These are phyloP conservation scores for Epizoanthus rinbou DNA, from an alignment of 92 coral and sea anemone species.

Conservation along the genomic window DNA sequence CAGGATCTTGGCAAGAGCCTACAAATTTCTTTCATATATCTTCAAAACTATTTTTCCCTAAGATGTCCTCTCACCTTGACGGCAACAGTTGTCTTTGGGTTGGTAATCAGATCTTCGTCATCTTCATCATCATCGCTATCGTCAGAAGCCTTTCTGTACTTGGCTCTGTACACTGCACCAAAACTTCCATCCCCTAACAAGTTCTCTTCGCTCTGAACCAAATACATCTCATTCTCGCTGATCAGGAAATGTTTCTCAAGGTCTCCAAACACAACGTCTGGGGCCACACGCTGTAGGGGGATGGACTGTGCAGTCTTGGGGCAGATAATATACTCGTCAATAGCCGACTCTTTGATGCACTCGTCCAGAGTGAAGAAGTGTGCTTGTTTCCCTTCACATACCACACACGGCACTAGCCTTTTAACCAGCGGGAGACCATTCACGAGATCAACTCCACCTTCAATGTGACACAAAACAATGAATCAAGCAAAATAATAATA, in stretches of 20 bases:
- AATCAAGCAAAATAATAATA: no score
- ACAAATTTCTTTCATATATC: background rate
- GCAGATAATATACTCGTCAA: constrained; percentile 72
- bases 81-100: constrained; percentile 75
- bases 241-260: constrained; percentile 65
- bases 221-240: constrained; percentile 52
- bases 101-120: constrained; percentile 34
- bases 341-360: constrained; percentile 58
- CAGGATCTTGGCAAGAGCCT: no score
- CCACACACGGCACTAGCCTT: constrained; percentile 68
- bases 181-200: constrained; percentile 88
- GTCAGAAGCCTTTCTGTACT: constrained; percentile 40
- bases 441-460: constrained; percentile 80
- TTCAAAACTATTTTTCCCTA: background rate
- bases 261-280: constrained; percentile 89
- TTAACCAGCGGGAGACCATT: constrained; percentile 72
- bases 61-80: constrained; percentile 70
- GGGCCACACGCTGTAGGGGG: constrained; percentile 79
- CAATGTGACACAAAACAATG: background rate
- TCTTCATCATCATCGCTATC: constrained; percentile 22
- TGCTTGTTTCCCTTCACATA: constrained; percentile 66
- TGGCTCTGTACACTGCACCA: constrained; percentile 92
- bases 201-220: constrained; percentile 51
- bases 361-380: constrained; percentile 83
- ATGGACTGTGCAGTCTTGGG: constrained; percentile 73